Evolutionary conservation across 1,140 invertebrate species (phyloP), one percentile per base, ranked within the genome.

Genomic region (Drosophila bocki): DNA sequence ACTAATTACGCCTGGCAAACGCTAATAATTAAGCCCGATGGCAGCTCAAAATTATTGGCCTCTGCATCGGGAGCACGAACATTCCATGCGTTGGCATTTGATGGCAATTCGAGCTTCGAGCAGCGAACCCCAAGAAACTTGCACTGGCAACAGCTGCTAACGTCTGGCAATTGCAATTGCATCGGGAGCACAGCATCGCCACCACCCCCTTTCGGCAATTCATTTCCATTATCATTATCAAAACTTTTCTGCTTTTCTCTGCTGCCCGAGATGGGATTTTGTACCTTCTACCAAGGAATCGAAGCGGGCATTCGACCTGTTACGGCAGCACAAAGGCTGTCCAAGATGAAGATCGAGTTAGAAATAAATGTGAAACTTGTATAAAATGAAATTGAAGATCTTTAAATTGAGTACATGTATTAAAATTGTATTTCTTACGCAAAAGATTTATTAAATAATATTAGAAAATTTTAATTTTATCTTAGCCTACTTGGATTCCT

Each of bases 161-260:
- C 81, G 81, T 75, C 70, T 64, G 50, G 70, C 72, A 77, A 80
- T 67, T 81, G 70, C 76, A 77, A 80, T 67, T 83, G 62, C 80
- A 67, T 67, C 11, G 50, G 29, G 32, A 54, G 39, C 26, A 29
- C 45, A 50, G 37, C 45, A 47, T 42, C 17, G 29, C 37, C 35
- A n/a, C 59, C 61, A 48, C 72, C 75, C 54, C 47, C 33, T 11
- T 53, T 71, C 17, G 60, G 65, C 85, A 71, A 90, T 90, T 90
- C 85, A 90, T 90, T 90, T 90, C 85, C 85, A 90, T 90, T 90
- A 90, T 90, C 78, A 90, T 90, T 80, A 85, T 91, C 70, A 88
- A 90, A 90, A 88, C 56, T 90, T 85, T 85, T 81, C 53, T 51
- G 68, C 79, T 74, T 80, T 80, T 65, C 68, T 64, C 9, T 37